Evolutionary conservation across 2,888 invertebrate genomes (phyloP).

Genomic region (Sinhomidia bicolor): DNA sequence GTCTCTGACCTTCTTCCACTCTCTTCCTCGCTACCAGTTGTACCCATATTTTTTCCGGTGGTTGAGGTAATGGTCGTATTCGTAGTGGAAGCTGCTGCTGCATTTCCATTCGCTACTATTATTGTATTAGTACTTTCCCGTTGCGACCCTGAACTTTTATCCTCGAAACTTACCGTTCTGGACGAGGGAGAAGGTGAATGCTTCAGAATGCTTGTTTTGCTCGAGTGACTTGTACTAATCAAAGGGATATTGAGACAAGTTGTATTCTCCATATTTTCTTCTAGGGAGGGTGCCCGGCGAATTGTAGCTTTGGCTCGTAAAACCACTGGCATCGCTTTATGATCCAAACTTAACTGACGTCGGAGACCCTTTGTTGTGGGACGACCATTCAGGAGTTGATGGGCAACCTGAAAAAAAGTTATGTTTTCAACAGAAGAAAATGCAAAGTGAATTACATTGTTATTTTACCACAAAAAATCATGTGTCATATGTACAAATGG

Average conservation of each 20-base stretch:
- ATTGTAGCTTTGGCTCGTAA: conserved; percentile 71
- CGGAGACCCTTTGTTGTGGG: conserved; percentile 79
- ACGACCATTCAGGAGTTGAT: conserved; percentile 79
- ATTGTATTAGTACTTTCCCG: background rate
- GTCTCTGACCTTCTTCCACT: conserved; percentile 50
- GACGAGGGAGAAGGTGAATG: conserved; percentile 59
- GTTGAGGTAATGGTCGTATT: no score
- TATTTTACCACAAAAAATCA: background rate
- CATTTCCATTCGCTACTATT: conserved; percentile 1
- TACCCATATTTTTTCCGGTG: background rate
- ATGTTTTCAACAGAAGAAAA: no score
- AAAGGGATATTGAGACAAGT: conserved; percentile 52
- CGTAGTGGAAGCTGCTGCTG: background rate
- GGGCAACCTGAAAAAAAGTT: conserved; percentile 75
- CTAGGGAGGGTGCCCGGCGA: conserved; percentile 78
- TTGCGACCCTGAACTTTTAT: conserved; percentile 64
- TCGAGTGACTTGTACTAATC: conserved; percentile 48
- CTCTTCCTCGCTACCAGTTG: conserved; percentile 34
- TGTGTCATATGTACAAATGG: background rate
- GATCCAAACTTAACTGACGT: conserved; percentile 88
- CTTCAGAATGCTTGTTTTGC: conserved; percentile 63
- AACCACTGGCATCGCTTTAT: conserved; percentile 81
- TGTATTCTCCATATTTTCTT: conserved; percentile 72
- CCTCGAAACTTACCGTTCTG: conserved; percentile 64
- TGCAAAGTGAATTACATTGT: conserved; percentile 7